phyloP scores from a whole-genome alignment of 1,140 invertebrate genomes.

The Drosophila setifemur region DNA sequence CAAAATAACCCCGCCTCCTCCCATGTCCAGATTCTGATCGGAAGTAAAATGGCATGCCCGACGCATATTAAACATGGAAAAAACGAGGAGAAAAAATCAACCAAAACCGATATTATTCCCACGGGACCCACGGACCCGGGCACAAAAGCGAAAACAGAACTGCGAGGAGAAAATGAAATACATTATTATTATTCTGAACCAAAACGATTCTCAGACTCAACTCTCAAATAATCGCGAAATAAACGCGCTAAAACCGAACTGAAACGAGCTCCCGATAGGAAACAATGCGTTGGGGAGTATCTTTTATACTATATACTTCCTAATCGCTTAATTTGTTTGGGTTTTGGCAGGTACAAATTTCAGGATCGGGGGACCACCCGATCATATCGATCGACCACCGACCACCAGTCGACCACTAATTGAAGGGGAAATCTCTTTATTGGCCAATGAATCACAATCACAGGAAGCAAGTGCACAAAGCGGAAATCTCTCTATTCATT shows the following conservation, averaged over 20 bases:
- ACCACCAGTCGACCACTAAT: conserved; percentile 65
- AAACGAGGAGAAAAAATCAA: conserved; percentile 13
- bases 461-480: conserved; percentile 63
- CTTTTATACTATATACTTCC: conserved; percentile 57
- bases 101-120: conserved; percentile 66
- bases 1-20: not conserved
- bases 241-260: conserved; percentile 55
- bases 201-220: no score
- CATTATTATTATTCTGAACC: no score
- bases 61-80: conserved; percentile 64
- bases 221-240: conserved; percentile 52
- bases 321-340: conserved; percentile 75
- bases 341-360: conserved; percentile 44
- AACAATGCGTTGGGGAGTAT: conserved; percentile 39
- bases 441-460: conserved; percentile 53
- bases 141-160: conserved; percentile 30
- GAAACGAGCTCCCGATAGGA: conserved; percentile 41
- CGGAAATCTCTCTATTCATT: conserved; percentile 40
- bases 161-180: conserved; percentile 8
- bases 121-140: conserved; percentile 44
- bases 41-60: conserved; percentile 55
- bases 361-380: conserved; percentile 8
- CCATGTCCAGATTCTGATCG: conserved; percentile 38
- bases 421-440: conserved; percentile 74
- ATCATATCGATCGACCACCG: conserved; percentile 12